Base-by-base conservation (phyloP, 2,797 vertebrate genomes). In the Pipistrellus nathusii region DNA sequence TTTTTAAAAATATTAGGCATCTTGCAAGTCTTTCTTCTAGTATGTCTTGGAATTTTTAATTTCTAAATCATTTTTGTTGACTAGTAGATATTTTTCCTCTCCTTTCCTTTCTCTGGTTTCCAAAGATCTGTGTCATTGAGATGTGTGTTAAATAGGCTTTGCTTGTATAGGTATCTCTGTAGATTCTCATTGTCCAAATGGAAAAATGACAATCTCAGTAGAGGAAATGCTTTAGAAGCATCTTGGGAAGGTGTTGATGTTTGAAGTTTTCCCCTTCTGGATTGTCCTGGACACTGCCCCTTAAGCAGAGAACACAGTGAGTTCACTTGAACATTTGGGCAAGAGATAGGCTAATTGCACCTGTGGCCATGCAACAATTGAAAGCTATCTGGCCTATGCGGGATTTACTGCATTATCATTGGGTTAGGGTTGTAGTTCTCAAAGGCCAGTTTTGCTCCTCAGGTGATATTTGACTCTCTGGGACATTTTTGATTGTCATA, bases 81-180 rank as follows among this genome's bases (percentile, higher is more conserved):
- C 13, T 17, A 12, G 38, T 51, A 30, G 25, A 15, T 86, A 30
- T 73, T 68, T 92, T 64, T 6, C 32, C 3, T 35, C 7, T 17
- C 15, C 15, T 84, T 85, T 87, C 76, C 44, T 95, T 68, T 32
- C 55, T 69, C 69, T 44, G 35, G 3, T 87, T 92, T 84, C 23
- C 80, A 46, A 81, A 68, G 20, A 76, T 30, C 27, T 27, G 4
- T 0, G 3, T 69, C 57, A 84, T 66, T 25, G 84, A n/a, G 75
- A 21, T 8, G 25, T 53, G 21, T 46, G 44, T 38, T 11, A 21
- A 25, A 8, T 18, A 69, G n/a, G 8, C n/a, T 68, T 78, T 68
- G 5, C 46, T 73, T 77, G 14, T 44, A 12, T 6, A 30, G 41
- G 44, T 27, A 17, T 18, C 51, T 84, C 46, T 80, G 10, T 69